Percentiles rank a stretch among this genome's conserved stretches.
Evolutionary conservation across 37 sponge, comb jelly and placozoan species (phyloP).

Genomic region (Beroe forskalii): DNA sequence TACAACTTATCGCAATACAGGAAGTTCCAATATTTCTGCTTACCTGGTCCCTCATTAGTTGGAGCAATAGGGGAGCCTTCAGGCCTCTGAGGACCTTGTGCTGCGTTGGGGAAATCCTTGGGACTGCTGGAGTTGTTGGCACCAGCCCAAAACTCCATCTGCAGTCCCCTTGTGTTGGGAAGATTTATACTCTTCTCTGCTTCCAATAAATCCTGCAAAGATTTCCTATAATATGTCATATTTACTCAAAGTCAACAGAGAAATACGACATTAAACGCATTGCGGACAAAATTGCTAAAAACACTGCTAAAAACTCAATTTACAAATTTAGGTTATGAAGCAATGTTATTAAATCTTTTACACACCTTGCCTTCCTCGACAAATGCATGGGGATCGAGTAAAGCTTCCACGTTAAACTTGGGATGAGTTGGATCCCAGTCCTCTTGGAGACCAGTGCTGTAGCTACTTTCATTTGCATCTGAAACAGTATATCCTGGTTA

Average conservation of each 20-base stretch:
- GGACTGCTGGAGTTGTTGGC: slow-evolving; percentile 19
- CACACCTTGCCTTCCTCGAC: slow-evolving; percentile 53
- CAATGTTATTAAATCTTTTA: neutral
- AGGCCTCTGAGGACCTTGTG: neutral
- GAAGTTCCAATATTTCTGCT: no score
- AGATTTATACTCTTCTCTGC: slow-evolving; percentile 56
- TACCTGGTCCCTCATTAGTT: slow-evolving; percentile 22
- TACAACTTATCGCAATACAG: no score
- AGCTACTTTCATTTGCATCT: slow-evolving; percentile 53
- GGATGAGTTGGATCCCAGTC: slow-evolving; percentile 63
- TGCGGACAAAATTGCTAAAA: no score
- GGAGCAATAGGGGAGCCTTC: neutral
- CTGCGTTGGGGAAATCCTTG: neutral
- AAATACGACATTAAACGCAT: no score
- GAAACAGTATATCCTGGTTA: no score
- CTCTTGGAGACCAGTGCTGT: slow-evolving; percentile 54
- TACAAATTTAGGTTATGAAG: no score
- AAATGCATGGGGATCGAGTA: slow-evolving; percentile 43
- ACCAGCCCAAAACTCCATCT: slow-evolving; percentile 37
- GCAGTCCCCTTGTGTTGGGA: neutral
- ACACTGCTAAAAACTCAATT: no score
- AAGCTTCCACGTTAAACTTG: slow-evolving; percentile 51
- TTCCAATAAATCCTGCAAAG: slow-evolving; percentile 13
- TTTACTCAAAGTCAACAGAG: no score
- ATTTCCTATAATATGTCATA: neutral